Conservation (phyloP, 2,888 invertebrate genomes). For the Eupithecia inturbata region DNA sequence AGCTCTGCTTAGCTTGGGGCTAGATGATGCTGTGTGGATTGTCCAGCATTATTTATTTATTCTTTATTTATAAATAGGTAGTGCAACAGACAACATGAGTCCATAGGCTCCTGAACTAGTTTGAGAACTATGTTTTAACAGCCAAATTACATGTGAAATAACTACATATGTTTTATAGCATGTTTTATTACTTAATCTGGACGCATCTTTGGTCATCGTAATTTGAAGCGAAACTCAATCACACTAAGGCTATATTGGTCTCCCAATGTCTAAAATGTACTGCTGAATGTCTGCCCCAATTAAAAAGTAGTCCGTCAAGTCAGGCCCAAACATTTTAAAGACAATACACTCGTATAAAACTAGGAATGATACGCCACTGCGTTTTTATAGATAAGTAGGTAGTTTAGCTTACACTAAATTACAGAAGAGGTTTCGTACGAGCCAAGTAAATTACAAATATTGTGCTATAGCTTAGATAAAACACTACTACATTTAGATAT, state of each 20-base stretch:
- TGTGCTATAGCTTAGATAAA: conserved; percentile 34
- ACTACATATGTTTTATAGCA: too few relatives aligned
- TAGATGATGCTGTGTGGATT: too few relatives aligned
- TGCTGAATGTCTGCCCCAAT: neutral
- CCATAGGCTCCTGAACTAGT: too few relatives aligned
- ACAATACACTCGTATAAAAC: conserved; percentile 36
- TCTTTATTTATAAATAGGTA: too few relatives aligned
- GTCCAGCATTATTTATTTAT: too few relatives aligned
- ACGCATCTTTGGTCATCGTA: neutral
- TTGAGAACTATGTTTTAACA: too few relatives aligned
- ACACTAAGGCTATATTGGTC: neutral
- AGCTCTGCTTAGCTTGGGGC: too few relatives aligned
- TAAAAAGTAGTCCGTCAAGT: conserved; percentile 11
- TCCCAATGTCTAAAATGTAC: neutral
- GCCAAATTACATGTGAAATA: too few relatives aligned
- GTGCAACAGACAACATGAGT: too few relatives aligned
- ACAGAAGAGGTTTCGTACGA: conserved; percentile 34
- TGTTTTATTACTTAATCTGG: too few relatives aligned
- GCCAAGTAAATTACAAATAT: conserved; percentile 35
- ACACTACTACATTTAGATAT: conserved; percentile 32
- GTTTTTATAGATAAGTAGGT: conserved; percentile 36
- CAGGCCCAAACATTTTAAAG: conserved; percentile 42
- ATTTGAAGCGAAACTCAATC: neutral
- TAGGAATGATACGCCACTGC: conserved; percentile 56
- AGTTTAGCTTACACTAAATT: conserved; percentile 39